Evolutionary conservation across 2,888 invertebrate species (phyloP).

Genomic region (Drosophila nigricruria): DNA sequence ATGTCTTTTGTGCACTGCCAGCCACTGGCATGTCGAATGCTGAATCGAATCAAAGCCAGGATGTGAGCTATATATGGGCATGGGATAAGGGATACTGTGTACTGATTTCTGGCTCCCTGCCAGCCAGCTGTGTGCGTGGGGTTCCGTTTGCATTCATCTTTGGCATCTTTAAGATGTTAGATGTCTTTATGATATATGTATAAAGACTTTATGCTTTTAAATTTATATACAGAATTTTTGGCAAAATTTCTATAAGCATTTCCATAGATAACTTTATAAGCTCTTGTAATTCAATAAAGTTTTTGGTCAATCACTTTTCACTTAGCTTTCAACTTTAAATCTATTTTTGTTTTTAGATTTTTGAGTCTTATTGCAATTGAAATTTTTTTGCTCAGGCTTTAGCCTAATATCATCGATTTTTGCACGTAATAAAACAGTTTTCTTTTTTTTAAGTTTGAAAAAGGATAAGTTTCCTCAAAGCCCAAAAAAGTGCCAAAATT

Average conservation of each 20-base stretch:
- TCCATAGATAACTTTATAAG: background rate
- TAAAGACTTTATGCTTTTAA: background rate
- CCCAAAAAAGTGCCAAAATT: no score
- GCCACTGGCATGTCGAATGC: conserved; percentile 43
- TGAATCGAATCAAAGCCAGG: conserved; percentile 59
- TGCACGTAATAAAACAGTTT: background rate
- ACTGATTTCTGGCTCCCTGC: conserved; percentile 4
- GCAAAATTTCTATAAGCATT: background rate
- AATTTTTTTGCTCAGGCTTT: background rate
- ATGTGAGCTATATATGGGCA: conserved; percentile 44
- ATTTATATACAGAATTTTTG: background rate
- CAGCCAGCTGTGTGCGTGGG: conserved; percentile 25
- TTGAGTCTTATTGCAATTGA: background rate
- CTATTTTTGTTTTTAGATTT: background rate
- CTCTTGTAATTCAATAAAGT: background rate
- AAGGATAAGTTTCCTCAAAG: background rate
- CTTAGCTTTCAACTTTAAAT: background rate
- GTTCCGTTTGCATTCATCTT: background rate
- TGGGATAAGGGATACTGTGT: background rate
- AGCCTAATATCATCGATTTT: background rate
- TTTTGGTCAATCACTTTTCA: background rate
- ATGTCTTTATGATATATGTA: background rate
- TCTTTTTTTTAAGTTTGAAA: no score
- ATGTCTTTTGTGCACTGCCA: conserved; percentile 58
- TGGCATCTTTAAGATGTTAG: conserved; percentile 12